phyloP scores from a whole-genome alignment of 1,140 invertebrate species.

The Diachasmimorpha longicaudata region DNA sequence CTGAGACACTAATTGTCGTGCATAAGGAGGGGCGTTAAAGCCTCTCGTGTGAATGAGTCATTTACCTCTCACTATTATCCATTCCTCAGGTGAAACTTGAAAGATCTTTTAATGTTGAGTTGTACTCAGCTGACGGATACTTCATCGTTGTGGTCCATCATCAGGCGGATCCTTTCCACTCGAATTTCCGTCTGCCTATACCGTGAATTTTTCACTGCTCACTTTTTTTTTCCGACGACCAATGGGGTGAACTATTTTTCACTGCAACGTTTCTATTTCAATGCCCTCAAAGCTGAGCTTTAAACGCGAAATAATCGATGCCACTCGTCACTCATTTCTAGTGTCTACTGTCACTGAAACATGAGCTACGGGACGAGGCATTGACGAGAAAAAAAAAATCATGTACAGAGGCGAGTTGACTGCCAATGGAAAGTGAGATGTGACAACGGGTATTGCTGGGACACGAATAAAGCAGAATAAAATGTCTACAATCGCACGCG shows the following conservation, averaged over 20 bases:
- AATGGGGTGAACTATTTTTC: no score
- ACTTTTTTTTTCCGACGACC: no score
- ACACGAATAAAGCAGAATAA: slow-evolving; percentile 5
- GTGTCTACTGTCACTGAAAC: no score
- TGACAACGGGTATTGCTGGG: slow-evolving; percentile 1
- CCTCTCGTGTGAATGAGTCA: background rate
- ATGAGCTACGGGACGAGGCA: no score
- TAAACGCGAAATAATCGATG: no score
- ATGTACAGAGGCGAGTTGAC: no score
- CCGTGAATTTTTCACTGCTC: background rate
- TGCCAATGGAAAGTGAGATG: background rate
- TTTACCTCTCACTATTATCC: background rate
- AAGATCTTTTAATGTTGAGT: background rate
- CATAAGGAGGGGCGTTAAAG: background rate
- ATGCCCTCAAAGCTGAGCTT: no score
- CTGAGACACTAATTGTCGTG: background rate
- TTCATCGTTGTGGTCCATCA: slow-evolving; percentile 10
- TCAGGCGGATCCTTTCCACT: slow-evolving; percentile 11
- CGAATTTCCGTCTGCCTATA: background rate
- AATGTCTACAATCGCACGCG: background rate
- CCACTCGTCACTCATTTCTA: no score
- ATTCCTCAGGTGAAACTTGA: background rate
- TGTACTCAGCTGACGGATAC: background rate
- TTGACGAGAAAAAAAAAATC: no score
- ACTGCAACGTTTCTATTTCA: no score